Percentiles rank a stretch among this genome's conserved stretches.
phyloP scores from a whole-genome alignment of 1,140 invertebrate species.

The Idris sp. region DNA sequence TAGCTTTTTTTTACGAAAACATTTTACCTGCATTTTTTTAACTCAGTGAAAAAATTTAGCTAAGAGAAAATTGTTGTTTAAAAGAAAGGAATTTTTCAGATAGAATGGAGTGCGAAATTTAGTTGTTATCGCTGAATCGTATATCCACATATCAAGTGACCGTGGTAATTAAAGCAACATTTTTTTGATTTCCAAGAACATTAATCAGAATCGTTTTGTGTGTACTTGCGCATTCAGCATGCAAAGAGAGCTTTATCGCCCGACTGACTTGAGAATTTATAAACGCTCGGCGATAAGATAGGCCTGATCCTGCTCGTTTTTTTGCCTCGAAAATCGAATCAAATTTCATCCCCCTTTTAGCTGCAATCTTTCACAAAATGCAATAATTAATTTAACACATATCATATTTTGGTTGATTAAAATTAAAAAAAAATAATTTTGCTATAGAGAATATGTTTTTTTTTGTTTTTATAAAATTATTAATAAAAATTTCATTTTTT shows the following conservation, averaged over 20 bases:
- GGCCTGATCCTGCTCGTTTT: conserved; percentile 46
- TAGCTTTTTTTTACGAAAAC: too few species aligned
- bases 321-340: conserved; percentile 42
- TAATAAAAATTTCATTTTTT: conserved; percentile 57
- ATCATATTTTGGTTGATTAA: neutral
- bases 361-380: too few species aligned
- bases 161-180: conserved; percentile 45
- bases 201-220: conserved; percentile 51
- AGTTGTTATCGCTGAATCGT: conserved; percentile 21
- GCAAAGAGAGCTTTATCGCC: conserved; percentile 56
- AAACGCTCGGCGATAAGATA: conserved; percentile 64
- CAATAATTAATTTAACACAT: neutral
- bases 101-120: conserved; percentile 11
- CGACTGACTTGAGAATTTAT: conserved; percentile 56
- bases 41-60: too few species aligned
- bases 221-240: conserved; percentile 47
- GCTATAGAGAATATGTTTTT: too few species aligned
- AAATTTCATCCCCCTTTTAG: conserved; percentile 45
- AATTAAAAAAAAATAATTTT: conserved; percentile 32
- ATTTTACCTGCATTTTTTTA: too few species aligned
- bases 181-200: conserved; percentile 46
- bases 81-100: too few species aligned
- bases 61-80: too few species aligned
- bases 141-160: conserved; percentile 37
- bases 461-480: too few species aligned